These are phyloP conservation scores for Armadillidium nasatum DNA, from an alignment of 1,140 invertebrate genomes.

Conservation along the genomic window DNA sequence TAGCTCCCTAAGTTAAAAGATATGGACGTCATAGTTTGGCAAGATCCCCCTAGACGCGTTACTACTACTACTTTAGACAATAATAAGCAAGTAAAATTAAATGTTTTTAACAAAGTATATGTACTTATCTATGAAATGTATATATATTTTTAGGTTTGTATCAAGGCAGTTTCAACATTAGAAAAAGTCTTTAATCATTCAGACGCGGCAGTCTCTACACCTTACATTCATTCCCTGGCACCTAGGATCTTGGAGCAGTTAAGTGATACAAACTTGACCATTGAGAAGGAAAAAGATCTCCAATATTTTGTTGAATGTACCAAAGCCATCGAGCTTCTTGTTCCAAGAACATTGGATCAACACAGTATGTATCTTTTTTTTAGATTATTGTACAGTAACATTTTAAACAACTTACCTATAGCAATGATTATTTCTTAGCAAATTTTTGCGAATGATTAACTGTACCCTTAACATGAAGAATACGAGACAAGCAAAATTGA, in stretches of 20 bases:
- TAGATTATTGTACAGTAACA: constrained; percentile 47
- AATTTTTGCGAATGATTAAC: too few species aligned
- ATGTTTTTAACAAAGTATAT: too few species aligned
- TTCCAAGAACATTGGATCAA: constrained; percentile 66
- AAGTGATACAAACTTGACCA: constrained; percentile 55
- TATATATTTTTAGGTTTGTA: constrained; percentile 56
- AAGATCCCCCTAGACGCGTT: too few species aligned
- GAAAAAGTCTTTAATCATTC: constrained; percentile 67
- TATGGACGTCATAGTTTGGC: too few species aligned
- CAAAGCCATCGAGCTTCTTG: constrained; percentile 65
- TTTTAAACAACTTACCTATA: too few species aligned
- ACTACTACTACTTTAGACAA: too few species aligned
- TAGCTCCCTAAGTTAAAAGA: too few species aligned
- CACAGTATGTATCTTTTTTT: constrained; percentile 60
- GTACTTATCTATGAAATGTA: not conserved
- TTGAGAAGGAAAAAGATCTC: constrained; percentile 59
- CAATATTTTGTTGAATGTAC: constrained; percentile 64
- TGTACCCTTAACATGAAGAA: too few species aligned
- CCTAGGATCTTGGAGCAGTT: constrained; percentile 67
- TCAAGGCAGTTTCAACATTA: constrained; percentile 73
- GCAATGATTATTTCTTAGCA: too few species aligned
- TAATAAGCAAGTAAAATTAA: too few species aligned
- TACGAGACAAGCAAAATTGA: too few species aligned
- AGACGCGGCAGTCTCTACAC: constrained; percentile 63
- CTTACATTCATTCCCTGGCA: constrained; percentile 75